phyloP scores from a whole-genome alignment of 1,140 invertebrate genomes.

The Brachionus koreanus region DNA sequence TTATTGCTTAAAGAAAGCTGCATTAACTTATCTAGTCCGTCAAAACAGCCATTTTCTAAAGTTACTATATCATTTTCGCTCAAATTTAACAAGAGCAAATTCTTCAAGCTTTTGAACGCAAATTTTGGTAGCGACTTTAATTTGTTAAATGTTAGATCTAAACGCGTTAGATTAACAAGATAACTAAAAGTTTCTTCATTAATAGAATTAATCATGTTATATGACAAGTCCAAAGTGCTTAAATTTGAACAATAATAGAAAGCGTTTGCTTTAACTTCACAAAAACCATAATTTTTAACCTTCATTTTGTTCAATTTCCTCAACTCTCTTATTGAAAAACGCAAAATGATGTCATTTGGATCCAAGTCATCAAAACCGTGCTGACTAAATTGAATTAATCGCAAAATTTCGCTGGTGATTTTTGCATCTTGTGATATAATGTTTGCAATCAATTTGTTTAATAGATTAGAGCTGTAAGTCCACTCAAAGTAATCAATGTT shows the following conservation, averaged over 20 bases:
- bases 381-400: neutral
- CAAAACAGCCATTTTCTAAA: neutral
- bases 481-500: neutral
- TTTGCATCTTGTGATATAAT: neutral
- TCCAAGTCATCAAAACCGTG: neutral
- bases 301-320: neutral
- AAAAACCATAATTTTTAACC: neutral
- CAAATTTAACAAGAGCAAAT: neutral
- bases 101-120: neutral
- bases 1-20: neutral
- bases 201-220: neutral
- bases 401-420: neutral
- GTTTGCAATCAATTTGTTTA: neutral
- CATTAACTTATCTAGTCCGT: neutral
- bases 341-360: neutral
- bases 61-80: neutral
- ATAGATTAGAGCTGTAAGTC: neutral
- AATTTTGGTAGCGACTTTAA: neutral
- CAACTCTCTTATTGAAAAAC: neutral
- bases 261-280: neutral
- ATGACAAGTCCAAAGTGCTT: neutral
- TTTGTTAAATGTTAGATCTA: neutral
- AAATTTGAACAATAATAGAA: neutral
- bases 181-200: neutral
- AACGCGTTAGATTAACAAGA: neutral